These are phyloP conservation scores for Drosophila paranaensis DNA, from an alignment of 2,888 invertebrate genomes.

Conservation along the genomic window DNA sequence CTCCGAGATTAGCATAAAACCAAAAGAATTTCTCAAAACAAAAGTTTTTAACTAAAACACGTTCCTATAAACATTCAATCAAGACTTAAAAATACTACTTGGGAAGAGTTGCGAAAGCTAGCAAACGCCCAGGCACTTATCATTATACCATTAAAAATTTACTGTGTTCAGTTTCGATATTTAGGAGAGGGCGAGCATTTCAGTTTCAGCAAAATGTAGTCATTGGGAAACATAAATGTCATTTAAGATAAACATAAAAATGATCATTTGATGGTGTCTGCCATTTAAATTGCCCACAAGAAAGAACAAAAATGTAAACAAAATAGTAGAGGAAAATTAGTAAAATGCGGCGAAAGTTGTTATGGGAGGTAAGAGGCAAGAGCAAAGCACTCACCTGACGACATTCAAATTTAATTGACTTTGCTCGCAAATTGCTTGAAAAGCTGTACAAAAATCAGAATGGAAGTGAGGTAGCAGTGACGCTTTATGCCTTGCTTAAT, in stretches of 20 bases:
- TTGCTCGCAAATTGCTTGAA: constrained; percentile 33
- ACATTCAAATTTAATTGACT: constrained; percentile 72
- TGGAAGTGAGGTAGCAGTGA: background rate
- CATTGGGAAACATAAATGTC: constrained; percentile 77
- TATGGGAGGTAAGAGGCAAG: constrained; percentile 29
- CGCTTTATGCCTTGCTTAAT: constrained; percentile 23
- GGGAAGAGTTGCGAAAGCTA: background rate
- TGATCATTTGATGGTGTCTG: constrained; percentile 66
- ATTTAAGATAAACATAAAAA: constrained; percentile 77
- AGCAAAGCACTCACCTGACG: constrained; percentile 48
- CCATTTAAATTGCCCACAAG: constrained; percentile 42
- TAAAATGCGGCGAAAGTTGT: constrained; percentile 15
- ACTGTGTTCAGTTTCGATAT: constrained; percentile 38
- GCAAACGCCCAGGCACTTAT: constrained; percentile 51
- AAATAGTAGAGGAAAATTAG: constrained; percentile 6
- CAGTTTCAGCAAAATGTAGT: constrained; percentile 59
- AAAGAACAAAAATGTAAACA: constrained; percentile 13
- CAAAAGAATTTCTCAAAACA: constrained; percentile 1
- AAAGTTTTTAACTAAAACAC: constrained; percentile 1
- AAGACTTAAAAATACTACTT: background rate
- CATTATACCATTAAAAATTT: constrained; percentile 73
- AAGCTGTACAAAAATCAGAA: constrained; percentile 9
- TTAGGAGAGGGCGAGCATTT: constrained; percentile 29
- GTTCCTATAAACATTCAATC: constrained; percentile 14
- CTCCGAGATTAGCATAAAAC: constrained; percentile 4